Percentiles rank a stretch among this genome's conserved stretches.
Evolutionary conservation across 2,797 vertebrate species (phyloP).

Genomic region (Nothura maculosa): DNA sequence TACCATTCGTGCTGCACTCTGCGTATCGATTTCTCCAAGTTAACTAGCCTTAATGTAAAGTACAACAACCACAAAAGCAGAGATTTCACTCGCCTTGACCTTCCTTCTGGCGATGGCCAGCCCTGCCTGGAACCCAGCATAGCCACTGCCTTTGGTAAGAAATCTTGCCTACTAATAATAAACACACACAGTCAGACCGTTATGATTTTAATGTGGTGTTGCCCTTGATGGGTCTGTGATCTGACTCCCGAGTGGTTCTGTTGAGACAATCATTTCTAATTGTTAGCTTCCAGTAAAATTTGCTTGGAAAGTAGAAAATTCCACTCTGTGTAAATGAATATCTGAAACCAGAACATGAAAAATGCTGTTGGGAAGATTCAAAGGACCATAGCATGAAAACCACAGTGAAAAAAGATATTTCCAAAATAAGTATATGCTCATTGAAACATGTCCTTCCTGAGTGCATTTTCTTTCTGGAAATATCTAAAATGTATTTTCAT

Average conservation of each 20-base stretch:
- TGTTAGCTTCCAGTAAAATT: background rate
- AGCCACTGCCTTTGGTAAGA: conserved; percentile 85
- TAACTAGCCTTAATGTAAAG: conserved; percentile 86
- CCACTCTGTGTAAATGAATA: background rate
- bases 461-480: background rate
- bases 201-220: background rate
- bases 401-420: background rate
- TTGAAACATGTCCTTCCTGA: background rate
- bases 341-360: background rate
- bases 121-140: conserved; percentile 74
- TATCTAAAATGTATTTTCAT: background rate
- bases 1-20: conserved; percentile 87
- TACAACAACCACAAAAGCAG: conserved; percentile 91
- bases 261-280: background rate
- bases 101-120: conserved; percentile 84
- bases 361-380: background rate
- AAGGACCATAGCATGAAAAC: background rate
- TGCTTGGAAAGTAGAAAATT: background rate
- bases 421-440: background rate
- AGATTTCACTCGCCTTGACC: conserved; percentile 89
- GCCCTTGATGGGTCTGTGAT: background rate
- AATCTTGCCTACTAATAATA: conserved; percentile 25
- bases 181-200: background rate
- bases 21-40: conserved; percentile 87
- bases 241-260: conserved; percentile 1